phyloP scores from a whole-genome alignment of 2,888 invertebrate species.

The Drosophila testacea region DNA sequence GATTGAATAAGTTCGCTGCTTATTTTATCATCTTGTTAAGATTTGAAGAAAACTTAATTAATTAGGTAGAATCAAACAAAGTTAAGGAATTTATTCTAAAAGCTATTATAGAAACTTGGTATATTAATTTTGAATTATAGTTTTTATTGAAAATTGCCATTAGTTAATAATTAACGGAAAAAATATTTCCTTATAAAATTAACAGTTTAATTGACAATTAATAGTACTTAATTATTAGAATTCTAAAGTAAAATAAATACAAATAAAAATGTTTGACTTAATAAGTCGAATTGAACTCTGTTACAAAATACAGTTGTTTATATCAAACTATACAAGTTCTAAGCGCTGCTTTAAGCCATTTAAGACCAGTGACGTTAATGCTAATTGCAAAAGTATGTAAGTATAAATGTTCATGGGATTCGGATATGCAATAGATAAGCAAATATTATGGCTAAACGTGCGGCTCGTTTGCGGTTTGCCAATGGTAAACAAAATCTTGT shows the following conservation, averaged over 20 bases:
- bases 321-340: not conserved
- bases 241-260: too few relatives aligned
- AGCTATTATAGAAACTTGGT: too few relatives aligned
- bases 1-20: not conserved
- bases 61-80: too few relatives aligned
- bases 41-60: too few relatives aligned
- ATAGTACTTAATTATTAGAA: not conserved
- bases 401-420: slow-evolving; percentile 15
- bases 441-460: slow-evolving; percentile 55
- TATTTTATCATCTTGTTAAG: too few relatives aligned
- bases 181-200: not conserved
- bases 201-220: not conserved
- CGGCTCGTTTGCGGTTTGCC: slow-evolving; percentile 34
- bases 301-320: not conserved
- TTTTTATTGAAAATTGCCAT: too few relatives aligned
- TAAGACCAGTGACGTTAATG: slow-evolving; percentile 22
- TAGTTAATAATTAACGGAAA: not conserved
- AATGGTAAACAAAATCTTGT: slow-evolving; percentile 43
- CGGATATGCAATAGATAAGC: slow-evolving; percentile 52
- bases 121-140: too few relatives aligned
- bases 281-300: not conserved
- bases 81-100: too few relatives aligned
- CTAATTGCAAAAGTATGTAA: slow-evolving; percentile 22
- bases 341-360: not conserved
- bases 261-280: too few relatives aligned